Evolutionary conservation across 2,113 vertebrate genomes (phyloP), one percentile per base, ranked within the genome.

Genomic region (Upupa epops): DNA sequence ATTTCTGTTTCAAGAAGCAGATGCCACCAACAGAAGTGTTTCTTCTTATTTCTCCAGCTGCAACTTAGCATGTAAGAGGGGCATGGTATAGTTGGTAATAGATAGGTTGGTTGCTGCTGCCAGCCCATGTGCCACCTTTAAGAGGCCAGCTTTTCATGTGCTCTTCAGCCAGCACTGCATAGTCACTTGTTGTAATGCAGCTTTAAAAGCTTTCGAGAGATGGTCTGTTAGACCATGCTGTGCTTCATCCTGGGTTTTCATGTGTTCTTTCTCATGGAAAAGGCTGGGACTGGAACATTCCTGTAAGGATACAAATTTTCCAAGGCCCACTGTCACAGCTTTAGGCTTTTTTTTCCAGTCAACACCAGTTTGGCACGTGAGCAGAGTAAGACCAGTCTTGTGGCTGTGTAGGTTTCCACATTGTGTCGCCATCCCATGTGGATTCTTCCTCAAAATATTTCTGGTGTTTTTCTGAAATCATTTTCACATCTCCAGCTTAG

Each of bases 361-460:
- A 78, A 54, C 1, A 0, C 10, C 6, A 42, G 77, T 86, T 88
- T 55, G 63, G 71, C 70, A 81, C 84, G 25, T 21, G 40, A 92
- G 36, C 54, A 78, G 49, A 36, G 68, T 70, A 37, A 56, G 65
- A 60, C 9, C n/a, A 77, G 54, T 51, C 51, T 59, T 49, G 21
- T 32, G 81, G 58, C 73, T 1, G 4, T 64, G 14, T 63, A 60
- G 68, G 55, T 24, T 86, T 84, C 51, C 66, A 40, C 8, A 54
- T n/a, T 82, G 36, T 3, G 6, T 46, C 26, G 82, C 66, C 59
- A 56, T 74, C 28, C 46, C 11, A 4, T 58, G 20, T 9, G 8
- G 21, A 80, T 10, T 86, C 60, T 78, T 68, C 32, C 69, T 55
- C 19, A 63, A 88, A 94, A 84, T 28, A 11, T 82, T 87, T 46